Evolutionary conservation across 2,113 vertebrate species (phyloP).

Genomic region (Chamaetylas fuelleborni): DNA sequence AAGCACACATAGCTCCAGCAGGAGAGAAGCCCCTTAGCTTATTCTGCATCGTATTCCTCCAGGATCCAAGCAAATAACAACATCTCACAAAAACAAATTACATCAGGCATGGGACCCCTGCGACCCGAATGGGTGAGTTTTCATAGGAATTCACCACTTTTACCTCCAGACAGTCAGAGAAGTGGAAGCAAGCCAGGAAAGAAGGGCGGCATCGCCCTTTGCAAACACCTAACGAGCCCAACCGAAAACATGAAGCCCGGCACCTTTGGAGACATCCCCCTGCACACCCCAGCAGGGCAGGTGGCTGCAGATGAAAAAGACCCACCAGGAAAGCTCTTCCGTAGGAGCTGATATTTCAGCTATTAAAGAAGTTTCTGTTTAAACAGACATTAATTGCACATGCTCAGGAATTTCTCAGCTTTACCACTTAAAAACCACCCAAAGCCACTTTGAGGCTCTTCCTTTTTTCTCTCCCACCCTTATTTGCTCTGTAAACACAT

Average conservation of each 20-base stretch:
- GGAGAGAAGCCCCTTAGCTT: not conserved
- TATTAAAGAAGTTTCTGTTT: constrained; percentile 51
- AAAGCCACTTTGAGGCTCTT: constrained; percentile 39
- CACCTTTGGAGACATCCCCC: not conserved
- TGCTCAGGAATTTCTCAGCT: constrained; percentile 7
- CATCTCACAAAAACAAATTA: not conserved
- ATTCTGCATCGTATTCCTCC: not conserved
- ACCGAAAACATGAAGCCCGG: not conserved
- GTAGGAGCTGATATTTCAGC: not conserved
- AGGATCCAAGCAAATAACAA: not conserved
- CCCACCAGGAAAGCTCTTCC: not conserved
- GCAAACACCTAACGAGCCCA: constrained; percentile 1
- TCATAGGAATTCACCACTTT: not conserved
- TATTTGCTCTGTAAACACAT: constrained; percentile 48
- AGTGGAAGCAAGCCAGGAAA: not conserved
- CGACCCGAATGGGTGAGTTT: not conserved
- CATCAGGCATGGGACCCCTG: rapidly evolving
- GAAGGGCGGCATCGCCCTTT: not conserved
- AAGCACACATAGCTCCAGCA: not conserved
- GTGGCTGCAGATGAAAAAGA: not conserved
- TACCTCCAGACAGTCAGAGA: not conserved
- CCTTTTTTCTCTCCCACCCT: not conserved
- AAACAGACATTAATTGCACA: constrained; percentile 27
- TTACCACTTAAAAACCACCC: constrained; percentile 39
- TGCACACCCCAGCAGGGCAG: not conserved